These are phyloP conservation scores for Tetheella fluctuosa DNA, from an alignment of 2,888 invertebrate species.

Conservation along the genomic window DNA sequence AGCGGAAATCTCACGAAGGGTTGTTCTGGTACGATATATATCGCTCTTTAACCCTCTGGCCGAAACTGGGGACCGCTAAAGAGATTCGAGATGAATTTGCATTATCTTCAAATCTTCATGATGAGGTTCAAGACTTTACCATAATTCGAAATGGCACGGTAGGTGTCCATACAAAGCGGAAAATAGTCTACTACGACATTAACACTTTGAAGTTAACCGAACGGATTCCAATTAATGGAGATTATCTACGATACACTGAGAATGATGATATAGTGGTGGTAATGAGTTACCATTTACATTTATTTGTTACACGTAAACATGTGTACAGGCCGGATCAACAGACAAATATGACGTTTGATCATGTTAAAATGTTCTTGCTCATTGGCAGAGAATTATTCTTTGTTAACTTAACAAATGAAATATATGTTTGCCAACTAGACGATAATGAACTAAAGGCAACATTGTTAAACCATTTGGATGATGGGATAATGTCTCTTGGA, in stretches of 20 bases:
- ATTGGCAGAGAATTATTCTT: conserved; percentile 46
- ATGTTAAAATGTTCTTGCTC: conserved; percentile 54
- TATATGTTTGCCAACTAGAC: conserved; percentile 45
- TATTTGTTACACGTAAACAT: conserved; percentile 50
- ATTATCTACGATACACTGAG: conserved; percentile 57
- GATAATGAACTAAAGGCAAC: conserved; percentile 26
- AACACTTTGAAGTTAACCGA: conserved; percentile 44
- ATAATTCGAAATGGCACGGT: conserved; percentile 53
- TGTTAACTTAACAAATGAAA: conserved; percentile 51
- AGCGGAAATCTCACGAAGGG: conserved; percentile 42
- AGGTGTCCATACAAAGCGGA: conserved; percentile 54
- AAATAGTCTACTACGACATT: conserved; percentile 59
- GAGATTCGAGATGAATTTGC: conserved; percentile 64
- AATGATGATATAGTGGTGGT: conserved; percentile 50
- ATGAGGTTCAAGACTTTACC: conserved; percentile 57
- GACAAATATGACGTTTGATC: conserved; percentile 40
- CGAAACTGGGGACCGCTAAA: conserved; percentile 42
- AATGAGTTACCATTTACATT: conserved; percentile 41
- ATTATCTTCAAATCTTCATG: conserved; percentile 42
- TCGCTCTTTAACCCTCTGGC: conserved; percentile 63
- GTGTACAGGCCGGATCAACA: conserved; percentile 25
- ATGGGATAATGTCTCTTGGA: conserved; percentile 55
- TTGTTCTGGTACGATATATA: conserved; percentile 61
- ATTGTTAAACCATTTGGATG: conserved; percentile 34
- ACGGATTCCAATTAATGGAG: conserved; percentile 44